Evolutionary conservation across 23 tunicate genomes (phyloP), one percentile per base, ranked within the genome.

Genomic region (Halocynthia roretzi): DNA sequence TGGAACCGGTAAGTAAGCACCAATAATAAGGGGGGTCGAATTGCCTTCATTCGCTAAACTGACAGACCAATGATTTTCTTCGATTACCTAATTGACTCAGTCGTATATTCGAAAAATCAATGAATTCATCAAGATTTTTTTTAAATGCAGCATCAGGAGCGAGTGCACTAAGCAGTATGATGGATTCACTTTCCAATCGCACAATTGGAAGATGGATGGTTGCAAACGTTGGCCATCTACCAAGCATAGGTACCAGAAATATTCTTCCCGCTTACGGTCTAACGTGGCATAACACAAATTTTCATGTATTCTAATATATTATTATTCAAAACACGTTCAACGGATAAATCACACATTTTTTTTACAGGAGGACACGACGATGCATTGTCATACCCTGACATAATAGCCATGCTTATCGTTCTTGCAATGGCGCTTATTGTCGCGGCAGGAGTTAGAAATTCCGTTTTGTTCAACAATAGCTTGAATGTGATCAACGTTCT

Each of bases 61-160:
- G 17, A 14, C 17, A n/a, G 64, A 0, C 64, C n/a, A 58, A 58
- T 58, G 17, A 58, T 58, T 58, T n/a, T n/a, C 64, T 14, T 14
- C 64, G n/a, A 14, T 58, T 14, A 58, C 64, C 17, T 58, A 14
- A 58, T n/a, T 4, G 64, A 58, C 4, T 4, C 64, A 14, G n/a
- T 58, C 64, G 64, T 58, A 58, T 15, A 58, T 58, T 58, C 4
- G 1, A 1, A 58, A 1, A n/a, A 15, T 14, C 64, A 4, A 15
- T 15, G 64, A n/a, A 15, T 58, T 14, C 17, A 58, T 58, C n/a
- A 58, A 15, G 12, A 20, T 67, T n/a, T 70, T 70, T 20, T 19
- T 9, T 49, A n/a, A 48, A 48, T 70, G 31, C 75, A 74, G 85
- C 85, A 14, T 81, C 85, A 56, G 85, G 85, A n/a, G 85, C 85